Evolutionary conservation across 2,888 invertebrate species (phyloP), one percentile per base, ranked within the genome.

Genomic region (Drosophila neutralis): DNA sequence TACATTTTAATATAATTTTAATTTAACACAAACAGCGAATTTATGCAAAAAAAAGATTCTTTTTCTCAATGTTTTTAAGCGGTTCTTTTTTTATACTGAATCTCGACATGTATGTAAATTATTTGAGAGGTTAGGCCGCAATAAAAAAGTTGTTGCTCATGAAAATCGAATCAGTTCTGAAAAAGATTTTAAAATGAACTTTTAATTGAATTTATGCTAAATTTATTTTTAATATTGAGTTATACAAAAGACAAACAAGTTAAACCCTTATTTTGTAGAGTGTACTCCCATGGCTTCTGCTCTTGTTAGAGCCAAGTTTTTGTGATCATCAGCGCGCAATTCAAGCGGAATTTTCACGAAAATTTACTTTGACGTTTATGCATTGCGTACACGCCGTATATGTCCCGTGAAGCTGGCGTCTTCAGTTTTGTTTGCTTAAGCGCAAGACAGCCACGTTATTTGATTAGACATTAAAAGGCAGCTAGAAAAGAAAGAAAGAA

Each of bases 321-420:
- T 70, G 69, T 72, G 73, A 61, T 83, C 81, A 78, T 81, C 86
- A 80, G 66, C 53, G 61, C 70, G 70, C 83, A 80, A 87, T 80
- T 87, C 90, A 83, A 74, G 87, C 66, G 89, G 82, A 90, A 88
- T 86, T 82, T 80, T 76, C 61, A 56, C 76, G 49, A 73, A 79
- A 87, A 86, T 90, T 80, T 62, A 66, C 87, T 90, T 82, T 83
- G 87, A 90, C 87, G 74, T 76, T 73, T 82, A 68, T 83, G 84
- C 89, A 88, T 80, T 75, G 76, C 87, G 80, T 69, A 81, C 83
- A 76, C 78, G 81, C 70, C 73, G 36, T 56, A n/a, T 29, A 54
- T n/a, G 13, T 18, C 70, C 29, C 56, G 42, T 48, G n/a, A 63
- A 45, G 29, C 36, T 13, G 11, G 40, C 51, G 53, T 36, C 65